Evolutionary conservation across 2,113 vertebrate species (phyloP), one percentile per base, ranked within the genome.

Genomic region (Notothenia rossii): DNA sequence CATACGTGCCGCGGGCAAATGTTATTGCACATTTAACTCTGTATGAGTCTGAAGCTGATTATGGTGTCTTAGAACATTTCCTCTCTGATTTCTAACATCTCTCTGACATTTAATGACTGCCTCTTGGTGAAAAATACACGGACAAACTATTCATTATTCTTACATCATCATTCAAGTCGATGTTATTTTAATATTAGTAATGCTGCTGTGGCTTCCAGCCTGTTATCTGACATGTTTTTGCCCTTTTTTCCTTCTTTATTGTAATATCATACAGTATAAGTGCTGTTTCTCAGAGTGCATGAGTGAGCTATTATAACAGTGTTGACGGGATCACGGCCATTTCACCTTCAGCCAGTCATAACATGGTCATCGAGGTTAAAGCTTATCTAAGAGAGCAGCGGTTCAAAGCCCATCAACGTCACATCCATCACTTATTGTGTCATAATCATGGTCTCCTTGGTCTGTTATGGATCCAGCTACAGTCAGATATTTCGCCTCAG

Each of bases 71-170:
- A 14, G 25, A 46, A 64, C 4, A 53, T 60, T 33, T 78, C 61
- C 18, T 73, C 59, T 40, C 5, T 75, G 77, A 61, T 20, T 13
- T 36, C n/a, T 66, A 61, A 73, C 46, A 48, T 70, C 43, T 51
- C 11, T 69, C 50, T 70, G 54, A 78, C 46, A 75, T 79, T 78
- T 82, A 50, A 82, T 75, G 58, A 75, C 10, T 66, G 13, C 40
- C 7, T 40, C 5, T 56, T 71, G 25, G n/a, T 20, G 29, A 45
- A 60, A 65, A 25, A 5, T 0, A 74, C 46, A 40, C 8, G 55
- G 25, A 29, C 49, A 68, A 81, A 46, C n/a, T 2, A 1, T 66
- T 7, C n/a, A 54, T 49, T 59, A 73, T 33, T 69, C 43, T 6
- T 49, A 18, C 13, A 2, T 74, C 46, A 54, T 75, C 48, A 70